These are phyloP conservation scores for Rhabditoides inermis DNA, from an alignment of 2,888 invertebrate species.

Conservation along the genomic window DNA sequence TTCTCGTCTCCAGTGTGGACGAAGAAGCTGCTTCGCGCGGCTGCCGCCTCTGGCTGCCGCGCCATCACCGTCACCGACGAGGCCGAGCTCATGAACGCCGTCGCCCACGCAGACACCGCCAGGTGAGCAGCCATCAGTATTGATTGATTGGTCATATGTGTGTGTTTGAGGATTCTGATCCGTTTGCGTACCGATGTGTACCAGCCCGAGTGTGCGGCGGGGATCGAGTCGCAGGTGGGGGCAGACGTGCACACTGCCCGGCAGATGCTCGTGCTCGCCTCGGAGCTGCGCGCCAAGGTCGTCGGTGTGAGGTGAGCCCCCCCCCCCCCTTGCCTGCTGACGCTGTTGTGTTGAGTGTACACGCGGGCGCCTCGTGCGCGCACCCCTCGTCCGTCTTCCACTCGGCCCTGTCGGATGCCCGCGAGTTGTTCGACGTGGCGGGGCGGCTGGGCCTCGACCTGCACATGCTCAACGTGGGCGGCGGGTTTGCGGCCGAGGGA, in stretches of 20 bases:
- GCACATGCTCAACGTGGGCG: slow-evolving; percentile 66
- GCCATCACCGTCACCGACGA: no score
- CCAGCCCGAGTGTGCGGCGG: slow-evolving; percentile 1
- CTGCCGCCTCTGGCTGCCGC: slow-evolving; percentile 10
- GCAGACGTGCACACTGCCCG: slow-evolving; percentile 41
- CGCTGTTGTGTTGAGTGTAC: background rate
- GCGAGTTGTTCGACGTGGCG: slow-evolving; percentile 68
- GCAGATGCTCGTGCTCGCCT: slow-evolving; percentile 33
- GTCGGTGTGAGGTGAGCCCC: slow-evolving; percentile 54
- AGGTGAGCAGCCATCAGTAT: no score
- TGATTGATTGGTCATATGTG: no score
- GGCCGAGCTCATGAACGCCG: slow-evolving; percentile 6
- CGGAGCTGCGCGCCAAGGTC: slow-evolving; percentile 26
- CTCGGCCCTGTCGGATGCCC: slow-evolving; percentile 66
- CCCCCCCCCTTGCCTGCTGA: slow-evolving; percentile 29
- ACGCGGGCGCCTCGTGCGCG: background rate
- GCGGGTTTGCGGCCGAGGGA: slow-evolving; percentile 71
- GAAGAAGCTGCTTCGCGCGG: slow-evolving; percentile 14
- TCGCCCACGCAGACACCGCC: slow-evolving; percentile 9
- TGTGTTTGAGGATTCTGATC: slow-evolving; percentile 12
- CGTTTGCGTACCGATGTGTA: slow-evolving; percentile 9
- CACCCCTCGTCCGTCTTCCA: background rate
- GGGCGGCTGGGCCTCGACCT: slow-evolving; percentile 60
- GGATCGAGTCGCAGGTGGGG: slow-evolving; percentile 33
- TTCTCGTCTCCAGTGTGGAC: slow-evolving; percentile 18